A percentile compares a stretch with the other conserved stretches of the same genome.
Evolutionary conservation across 2,888 invertebrate species (phyloP).

Genomic region (Euzophera pinguis): DNA sequence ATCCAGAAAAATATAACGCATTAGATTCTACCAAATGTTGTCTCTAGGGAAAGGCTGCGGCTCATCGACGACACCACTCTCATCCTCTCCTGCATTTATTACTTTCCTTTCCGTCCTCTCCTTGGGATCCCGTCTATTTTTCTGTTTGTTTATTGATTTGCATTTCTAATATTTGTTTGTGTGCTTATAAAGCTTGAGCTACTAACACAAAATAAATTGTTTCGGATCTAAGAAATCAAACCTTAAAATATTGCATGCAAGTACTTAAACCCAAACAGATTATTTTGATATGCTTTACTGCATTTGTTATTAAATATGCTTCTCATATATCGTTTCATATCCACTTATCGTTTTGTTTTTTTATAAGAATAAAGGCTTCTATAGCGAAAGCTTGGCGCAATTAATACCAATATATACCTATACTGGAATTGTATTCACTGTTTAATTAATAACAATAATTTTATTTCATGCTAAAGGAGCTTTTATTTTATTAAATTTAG

Average conservation of each 20-base stretch:
- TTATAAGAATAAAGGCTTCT: conserved; percentile 49
- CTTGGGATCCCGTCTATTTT: conserved; percentile 57
- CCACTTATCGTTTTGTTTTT: conserved; percentile 21
- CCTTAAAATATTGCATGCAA: not conserved
- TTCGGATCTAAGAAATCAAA: not conserved
- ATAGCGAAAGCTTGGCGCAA: conserved; percentile 45
- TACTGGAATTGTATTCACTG: not conserved
- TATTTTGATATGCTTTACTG: conserved; percentile 35
- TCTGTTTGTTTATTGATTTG: conserved; percentile 60
- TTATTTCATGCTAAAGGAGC: conserved; percentile 38
- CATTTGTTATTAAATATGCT: conserved; percentile 23
- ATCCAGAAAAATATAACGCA: conserved; percentile 7
- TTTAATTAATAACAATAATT: not conserved
- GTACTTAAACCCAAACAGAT: conserved; percentile 12
- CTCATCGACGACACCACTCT: conserved; percentile 70
- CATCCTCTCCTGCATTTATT: conserved; percentile 55
- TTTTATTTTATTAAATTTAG: conserved; percentile 22
- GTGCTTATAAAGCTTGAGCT: conserved; percentile 50
- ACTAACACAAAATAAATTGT: conserved; percentile 41
- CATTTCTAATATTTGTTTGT: conserved; percentile 42
- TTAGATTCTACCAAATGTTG: conserved; percentile 22
- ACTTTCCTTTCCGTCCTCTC: conserved; percentile 42
- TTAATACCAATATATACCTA: not conserved
- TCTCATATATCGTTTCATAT: conserved; percentile 29
- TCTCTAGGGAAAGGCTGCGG: conserved; percentile 73